Conservation (phyloP, 2,113 vertebrate genomes). For the Charadrius vociferus region DNA sequence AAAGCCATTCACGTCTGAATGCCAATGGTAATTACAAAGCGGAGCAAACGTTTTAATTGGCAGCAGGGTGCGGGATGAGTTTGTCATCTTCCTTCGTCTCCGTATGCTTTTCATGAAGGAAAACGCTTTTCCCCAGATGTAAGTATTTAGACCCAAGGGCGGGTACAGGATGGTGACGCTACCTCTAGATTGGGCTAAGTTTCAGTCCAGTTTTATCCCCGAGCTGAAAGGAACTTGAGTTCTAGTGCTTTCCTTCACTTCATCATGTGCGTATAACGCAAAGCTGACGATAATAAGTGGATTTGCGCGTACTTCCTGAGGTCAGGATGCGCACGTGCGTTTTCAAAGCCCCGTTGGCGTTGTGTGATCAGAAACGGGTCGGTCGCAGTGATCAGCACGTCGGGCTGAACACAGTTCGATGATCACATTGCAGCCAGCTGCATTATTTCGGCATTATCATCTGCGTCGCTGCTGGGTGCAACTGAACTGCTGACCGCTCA, state of each 20-base stretch:
- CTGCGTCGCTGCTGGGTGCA: not conserved
- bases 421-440: not conserved
- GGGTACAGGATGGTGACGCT: not conserved
- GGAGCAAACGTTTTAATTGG: accelerated
- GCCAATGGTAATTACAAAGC: not conserved
- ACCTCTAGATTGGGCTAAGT: accelerated
- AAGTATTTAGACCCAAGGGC: not conserved
- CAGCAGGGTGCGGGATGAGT: not conserved
- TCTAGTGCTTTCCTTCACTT: not conserved
- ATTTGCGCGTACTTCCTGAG: accelerated
- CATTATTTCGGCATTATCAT: not conserved
- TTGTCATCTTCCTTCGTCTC: not conserved
- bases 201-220: not conserved
- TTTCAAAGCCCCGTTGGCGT: not conserved
- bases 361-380: not conserved
- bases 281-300: accelerated
- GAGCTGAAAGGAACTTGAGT: not conserved
- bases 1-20: not conserved
- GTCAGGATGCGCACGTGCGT: accelerated
- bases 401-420: not conserved
- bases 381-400: accelerated
- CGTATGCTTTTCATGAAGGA: not conserved
- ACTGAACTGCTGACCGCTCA: not conserved
- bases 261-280: accelerated
- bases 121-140: not conserved